These are phyloP conservation scores for Reticulitermes lucifugus DNA, from an alignment of 2,888 invertebrate genomes.

Conservation along the genomic window DNA sequence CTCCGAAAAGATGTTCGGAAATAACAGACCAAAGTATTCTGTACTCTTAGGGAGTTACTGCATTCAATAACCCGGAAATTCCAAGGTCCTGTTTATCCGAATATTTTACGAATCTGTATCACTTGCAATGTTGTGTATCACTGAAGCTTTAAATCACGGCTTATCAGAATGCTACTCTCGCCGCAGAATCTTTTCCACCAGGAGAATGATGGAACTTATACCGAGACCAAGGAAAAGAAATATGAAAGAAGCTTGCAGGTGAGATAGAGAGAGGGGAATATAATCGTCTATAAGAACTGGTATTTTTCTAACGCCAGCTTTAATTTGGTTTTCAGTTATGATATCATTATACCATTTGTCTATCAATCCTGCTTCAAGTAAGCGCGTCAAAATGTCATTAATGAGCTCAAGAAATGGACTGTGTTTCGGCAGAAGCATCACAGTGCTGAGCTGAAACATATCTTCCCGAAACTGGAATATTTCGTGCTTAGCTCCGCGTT, in stretches of 20 bases:
- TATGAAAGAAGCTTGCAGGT: not conserved
- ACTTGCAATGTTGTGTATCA: too few species aligned
- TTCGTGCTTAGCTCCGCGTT: not conserved
- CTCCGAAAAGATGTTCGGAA: too few species aligned
- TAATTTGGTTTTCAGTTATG: not conserved
- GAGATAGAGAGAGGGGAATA: not conserved
- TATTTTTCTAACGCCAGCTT: not conserved
- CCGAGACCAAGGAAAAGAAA: not conserved
- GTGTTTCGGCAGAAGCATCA: not conserved
- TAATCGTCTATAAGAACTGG: not conserved
- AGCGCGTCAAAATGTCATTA: not conserved
- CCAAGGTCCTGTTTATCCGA: too few species aligned
- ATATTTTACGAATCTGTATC: too few species aligned
- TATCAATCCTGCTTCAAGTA: not conserved
- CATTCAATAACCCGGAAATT: too few species aligned
- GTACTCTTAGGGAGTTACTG: too few species aligned
- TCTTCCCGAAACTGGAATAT: not conserved
- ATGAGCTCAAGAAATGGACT: not conserved
- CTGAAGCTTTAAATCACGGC: too few species aligned
- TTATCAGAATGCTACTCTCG: too few species aligned
- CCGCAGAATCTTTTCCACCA: too few species aligned
- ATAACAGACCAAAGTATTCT: too few species aligned
- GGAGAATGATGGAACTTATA: not conserved
- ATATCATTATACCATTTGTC: not conserved
- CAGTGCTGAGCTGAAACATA: not conserved